phyloP scores from a whole-genome alignment of 2,113 vertebrate species.

The Orycteropus afer region DNA sequence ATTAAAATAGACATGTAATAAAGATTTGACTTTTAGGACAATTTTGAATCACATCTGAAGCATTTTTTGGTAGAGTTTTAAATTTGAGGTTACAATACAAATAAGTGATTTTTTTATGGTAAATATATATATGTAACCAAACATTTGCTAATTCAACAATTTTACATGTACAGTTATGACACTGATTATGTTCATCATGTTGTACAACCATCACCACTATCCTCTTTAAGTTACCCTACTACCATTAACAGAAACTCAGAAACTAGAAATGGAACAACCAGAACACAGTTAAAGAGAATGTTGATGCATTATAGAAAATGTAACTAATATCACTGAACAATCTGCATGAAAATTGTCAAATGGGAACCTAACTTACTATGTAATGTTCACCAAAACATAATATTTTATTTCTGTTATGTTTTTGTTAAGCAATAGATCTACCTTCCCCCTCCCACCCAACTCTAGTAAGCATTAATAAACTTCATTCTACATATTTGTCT shows the following conservation, averaged over 20 bases:
- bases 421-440: not conserved
- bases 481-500: not conserved
- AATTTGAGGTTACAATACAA: slow-evolving; percentile 19
- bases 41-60: slow-evolving; percentile 60
- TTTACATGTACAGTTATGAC: not conserved
- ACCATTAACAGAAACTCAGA: not conserved
- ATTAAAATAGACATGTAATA: not conserved
- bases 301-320: no score
- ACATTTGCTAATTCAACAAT: not conserved
- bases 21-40: slow-evolving; percentile 13
- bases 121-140: not conserved
- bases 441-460: not conserved
- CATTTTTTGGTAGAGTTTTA: slow-evolving; percentile 54
- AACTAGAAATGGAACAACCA: no score
- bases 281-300: no score
- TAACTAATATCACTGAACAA: no score
- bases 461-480: not conserved
- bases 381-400: no score
- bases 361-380: no score
- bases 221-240: not conserved
- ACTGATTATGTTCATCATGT: not conserved
- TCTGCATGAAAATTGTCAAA: no score
- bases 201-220: not conserved
- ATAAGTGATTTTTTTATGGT: not conserved
- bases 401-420: no score